Conservation (phyloP, 2,797 vertebrate genomes). For the Tauraco hartlaubi region DNA sequence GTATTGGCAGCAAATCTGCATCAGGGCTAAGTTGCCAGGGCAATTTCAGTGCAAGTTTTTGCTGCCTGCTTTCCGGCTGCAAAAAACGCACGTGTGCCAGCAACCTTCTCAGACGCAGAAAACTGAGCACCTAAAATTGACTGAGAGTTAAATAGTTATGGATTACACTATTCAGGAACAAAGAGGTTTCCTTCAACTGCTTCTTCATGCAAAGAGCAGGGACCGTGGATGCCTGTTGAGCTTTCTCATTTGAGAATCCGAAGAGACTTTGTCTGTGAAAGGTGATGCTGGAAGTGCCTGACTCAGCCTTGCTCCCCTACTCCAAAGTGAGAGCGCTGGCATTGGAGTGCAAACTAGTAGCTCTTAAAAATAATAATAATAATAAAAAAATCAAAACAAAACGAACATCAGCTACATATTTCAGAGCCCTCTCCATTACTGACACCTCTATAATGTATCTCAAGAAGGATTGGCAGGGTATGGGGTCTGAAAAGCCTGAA, state of each 20-base stretch:
- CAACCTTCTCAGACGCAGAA: not conserved
- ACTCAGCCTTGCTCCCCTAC: not conserved
- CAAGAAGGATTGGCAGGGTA: not conserved
- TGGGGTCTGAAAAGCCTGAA: not conserved
- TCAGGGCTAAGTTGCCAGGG: not conserved
- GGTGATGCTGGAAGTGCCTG: fast-evolving
- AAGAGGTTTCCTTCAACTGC: not conserved
- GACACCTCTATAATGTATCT: fast-evolving
- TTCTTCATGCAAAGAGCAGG: not conserved
- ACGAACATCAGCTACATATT: not conserved
- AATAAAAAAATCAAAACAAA: not conserved
- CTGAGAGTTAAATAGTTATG: not conserved
- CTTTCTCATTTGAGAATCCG: fast-evolving
- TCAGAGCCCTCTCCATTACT: not conserved
- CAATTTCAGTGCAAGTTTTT: not conserved
- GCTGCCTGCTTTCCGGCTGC: not conserved
- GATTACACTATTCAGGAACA: not conserved
- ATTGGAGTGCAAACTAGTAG: fast-evolving
- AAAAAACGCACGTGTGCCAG: not conserved
- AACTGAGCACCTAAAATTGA: not conserved
- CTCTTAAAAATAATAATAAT: not conserved
- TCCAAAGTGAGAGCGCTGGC: not conserved
- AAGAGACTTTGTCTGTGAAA: not conserved
- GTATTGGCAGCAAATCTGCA: not conserved
- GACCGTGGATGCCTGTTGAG: fast-evolving